Conservation (phyloP, 1,140 invertebrate genomes). For the Ceratina calcarata region DNA sequence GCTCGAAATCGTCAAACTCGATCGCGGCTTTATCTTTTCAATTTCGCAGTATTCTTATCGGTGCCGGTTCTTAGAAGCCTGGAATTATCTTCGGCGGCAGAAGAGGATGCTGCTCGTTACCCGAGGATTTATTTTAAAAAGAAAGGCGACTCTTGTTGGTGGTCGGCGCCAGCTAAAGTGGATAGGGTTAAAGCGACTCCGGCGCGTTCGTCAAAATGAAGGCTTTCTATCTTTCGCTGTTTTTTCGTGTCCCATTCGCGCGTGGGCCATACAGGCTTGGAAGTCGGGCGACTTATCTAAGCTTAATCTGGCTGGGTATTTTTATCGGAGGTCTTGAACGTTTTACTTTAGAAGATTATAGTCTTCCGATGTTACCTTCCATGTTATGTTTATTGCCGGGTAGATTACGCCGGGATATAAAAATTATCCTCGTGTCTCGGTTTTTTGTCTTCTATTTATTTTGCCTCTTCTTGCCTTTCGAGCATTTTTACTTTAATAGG, state of each 20-base stretch:
- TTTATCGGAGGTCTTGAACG: conserved; percentile 8
- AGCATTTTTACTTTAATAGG: neutral
- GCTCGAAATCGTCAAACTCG: conserved; percentile 14
- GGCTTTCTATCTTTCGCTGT: conserved; percentile 20
- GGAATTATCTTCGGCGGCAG: conserved; percentile 23
- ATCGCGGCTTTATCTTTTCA: conserved; percentile 36
- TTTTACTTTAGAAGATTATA: conserved; percentile 29
- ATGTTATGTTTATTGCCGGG: conserved; percentile 8
- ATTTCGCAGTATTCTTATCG: conserved; percentile 20
- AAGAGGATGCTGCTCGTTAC: neutral
- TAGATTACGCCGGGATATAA: neutral
- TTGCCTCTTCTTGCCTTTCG: neutral
- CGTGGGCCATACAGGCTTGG: neutral
- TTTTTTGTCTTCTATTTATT: neutral
- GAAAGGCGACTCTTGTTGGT: neutral
- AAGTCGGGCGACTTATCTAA: conserved; percentile 10
- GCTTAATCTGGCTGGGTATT: conserved; percentile 4
- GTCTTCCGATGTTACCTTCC: conserved; percentile 2
- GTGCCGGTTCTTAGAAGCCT: conserved; percentile 11
- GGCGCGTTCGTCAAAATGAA: conserved; percentile 30
- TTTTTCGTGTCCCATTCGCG: neutral
- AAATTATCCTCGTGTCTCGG: neutral
- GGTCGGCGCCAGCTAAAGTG: neutral
- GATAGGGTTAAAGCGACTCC: neutral
- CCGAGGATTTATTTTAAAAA: neutral